These are phyloP conservation scores for Hydrochoerus hydrochaeris DNA, from an alignment of 2,113 vertebrate species.

Conservation along the genomic window DNA sequence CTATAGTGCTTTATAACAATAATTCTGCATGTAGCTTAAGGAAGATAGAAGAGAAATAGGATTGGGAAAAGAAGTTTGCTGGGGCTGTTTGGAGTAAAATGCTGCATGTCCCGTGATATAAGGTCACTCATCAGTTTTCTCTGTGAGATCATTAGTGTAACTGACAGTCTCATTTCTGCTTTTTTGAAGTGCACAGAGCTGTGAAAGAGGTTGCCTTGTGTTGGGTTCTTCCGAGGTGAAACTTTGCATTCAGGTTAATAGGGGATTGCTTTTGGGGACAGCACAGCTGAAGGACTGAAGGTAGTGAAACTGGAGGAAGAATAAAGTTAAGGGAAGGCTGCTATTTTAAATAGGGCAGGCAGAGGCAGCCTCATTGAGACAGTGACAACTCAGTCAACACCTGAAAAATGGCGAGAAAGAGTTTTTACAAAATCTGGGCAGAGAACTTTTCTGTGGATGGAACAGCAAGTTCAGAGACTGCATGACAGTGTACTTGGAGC, in stretches of 20 bases:
- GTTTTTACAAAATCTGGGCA: background rate
- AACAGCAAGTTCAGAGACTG: background rate
- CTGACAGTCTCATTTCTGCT: background rate
- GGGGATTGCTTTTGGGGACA: background rate
- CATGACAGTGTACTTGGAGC: background rate
- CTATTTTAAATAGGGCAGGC: background rate
- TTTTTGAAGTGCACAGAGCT: background rate
- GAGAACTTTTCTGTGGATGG: background rate
- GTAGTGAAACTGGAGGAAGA: background rate
- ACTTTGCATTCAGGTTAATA: background rate
- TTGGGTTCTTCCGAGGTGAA: background rate
- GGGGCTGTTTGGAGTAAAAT: background rate
- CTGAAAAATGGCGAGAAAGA: background rate
- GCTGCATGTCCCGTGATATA: background rate
- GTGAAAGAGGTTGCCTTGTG: background rate
- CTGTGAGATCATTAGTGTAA: background rate
- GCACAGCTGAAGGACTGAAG: background rate
- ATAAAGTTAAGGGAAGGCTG: background rate
- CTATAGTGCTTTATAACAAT: background rate
- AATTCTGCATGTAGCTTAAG: background rate
- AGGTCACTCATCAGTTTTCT: background rate
- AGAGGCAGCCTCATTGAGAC: background rate
- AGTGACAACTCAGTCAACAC: background rate
- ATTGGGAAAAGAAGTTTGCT: background rate
- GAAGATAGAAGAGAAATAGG: background rate